These are phyloP conservation scores for Eugnorisma glareosa DNA, from an alignment of 2,888 invertebrate genomes.

Conservation along the genomic window DNA sequence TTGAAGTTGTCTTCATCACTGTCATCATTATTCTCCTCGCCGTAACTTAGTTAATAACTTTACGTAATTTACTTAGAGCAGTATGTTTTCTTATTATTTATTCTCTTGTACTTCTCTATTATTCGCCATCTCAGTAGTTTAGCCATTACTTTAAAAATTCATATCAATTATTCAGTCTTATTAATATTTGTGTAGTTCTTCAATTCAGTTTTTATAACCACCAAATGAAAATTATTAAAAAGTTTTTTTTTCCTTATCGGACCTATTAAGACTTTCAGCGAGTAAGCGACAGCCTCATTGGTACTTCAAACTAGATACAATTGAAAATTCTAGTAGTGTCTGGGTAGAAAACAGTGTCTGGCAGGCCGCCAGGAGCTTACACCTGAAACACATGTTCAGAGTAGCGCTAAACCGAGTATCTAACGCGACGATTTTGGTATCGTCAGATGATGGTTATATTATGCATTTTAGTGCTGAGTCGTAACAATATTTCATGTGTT, in stretches of 20 bases:
- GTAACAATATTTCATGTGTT: slow-evolving; percentile 3
- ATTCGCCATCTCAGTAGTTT: background rate
- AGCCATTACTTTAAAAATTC: background rate
- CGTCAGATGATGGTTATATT: slow-evolving; percentile 19
- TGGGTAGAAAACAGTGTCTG: slow-evolving; percentile 27
- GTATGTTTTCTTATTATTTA: too few species aligned
- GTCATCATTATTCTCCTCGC: background rate
- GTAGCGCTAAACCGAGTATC: slow-evolving; percentile 17
- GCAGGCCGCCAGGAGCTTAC: slow-evolving; percentile 37
- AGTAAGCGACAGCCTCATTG: slow-evolving; percentile 21
- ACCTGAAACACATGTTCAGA: slow-evolving; percentile 48
- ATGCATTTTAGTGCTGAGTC: background rate
- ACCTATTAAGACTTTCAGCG: slow-evolving; percentile 3
- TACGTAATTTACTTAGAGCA: background rate
- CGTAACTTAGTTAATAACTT: too few species aligned
- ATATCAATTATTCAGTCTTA: background rate
- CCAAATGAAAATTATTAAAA: background rate
- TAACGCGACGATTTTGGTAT: slow-evolving; percentile 17
- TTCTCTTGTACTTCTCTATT: background rate
- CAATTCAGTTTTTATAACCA: background rate
- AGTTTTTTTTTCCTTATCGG: background rate
- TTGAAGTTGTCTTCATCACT: background rate
- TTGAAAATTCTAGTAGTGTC: slow-evolving; percentile 47
- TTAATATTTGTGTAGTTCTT: background rate
- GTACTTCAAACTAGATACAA: slow-evolving; percentile 29